These are phyloP conservation scores for Gastracanthus pulcherrimus DNA, from an alignment of 2,888 invertebrate species.

Conservation along the genomic window DNA sequence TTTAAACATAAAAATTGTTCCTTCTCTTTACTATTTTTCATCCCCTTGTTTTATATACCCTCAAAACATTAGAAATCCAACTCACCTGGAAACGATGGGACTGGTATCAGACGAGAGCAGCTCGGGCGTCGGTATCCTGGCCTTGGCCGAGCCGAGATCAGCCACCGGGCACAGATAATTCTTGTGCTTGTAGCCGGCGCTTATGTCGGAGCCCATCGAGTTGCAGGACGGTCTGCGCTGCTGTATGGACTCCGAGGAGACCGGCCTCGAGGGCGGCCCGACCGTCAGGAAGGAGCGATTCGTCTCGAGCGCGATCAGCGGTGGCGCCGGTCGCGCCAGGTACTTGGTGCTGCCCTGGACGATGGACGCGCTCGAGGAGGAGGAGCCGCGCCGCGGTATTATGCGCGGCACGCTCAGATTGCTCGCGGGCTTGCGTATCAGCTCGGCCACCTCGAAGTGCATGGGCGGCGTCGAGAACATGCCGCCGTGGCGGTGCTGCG, in stretches of 20 bases:
- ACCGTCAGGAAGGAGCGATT: constrained; percentile 66
- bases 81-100: constrained; percentile 54
- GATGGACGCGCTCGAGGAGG: background rate
- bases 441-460: constrained; percentile 73
- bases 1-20: background rate
- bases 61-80: background rate
- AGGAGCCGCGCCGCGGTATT: constrained; percentile 64
- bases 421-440: constrained; percentile 70
- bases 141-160: constrained; percentile 53
- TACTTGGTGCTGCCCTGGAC: constrained; percentile 33
- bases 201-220: constrained; percentile 54
- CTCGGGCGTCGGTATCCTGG: constrained; percentile 56
- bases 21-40: too few relatives aligned
- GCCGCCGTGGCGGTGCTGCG: constrained; percentile 66
- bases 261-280: constrained; percentile 53
- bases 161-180: constrained; percentile 51
- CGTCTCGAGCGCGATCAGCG: constrained; percentile 61
- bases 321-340: constrained; percentile 24
- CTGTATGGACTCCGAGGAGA: constrained; percentile 64
- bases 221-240: constrained; percentile 61
- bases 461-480: constrained; percentile 65
- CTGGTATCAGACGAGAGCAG: constrained; percentile 52
- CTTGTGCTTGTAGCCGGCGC: constrained; percentile 22
- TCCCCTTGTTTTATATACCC: background rate
- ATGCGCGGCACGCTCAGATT: constrained; percentile 73